These are phyloP conservation scores for Drosophila putrida DNA, from an alignment of 2,888 invertebrate genomes.

Conservation along the genomic window DNA sequence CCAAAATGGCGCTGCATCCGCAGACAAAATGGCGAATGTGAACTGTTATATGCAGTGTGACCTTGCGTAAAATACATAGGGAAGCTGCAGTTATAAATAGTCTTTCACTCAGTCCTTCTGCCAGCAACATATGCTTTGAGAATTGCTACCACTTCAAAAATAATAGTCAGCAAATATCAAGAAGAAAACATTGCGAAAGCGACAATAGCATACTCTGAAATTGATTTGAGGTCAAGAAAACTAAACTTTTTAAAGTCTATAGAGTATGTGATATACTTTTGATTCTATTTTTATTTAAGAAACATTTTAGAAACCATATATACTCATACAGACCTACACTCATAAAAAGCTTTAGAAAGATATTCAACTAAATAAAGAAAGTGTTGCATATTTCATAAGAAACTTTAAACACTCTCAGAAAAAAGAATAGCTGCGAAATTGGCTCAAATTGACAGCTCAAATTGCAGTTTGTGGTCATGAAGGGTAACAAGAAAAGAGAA, in stretches of 20 bases:
- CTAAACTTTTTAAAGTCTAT: neutral
- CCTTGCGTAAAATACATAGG: slow-evolving; percentile 44
- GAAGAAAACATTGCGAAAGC: neutral
- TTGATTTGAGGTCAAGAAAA: no score
- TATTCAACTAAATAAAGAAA: neutral
- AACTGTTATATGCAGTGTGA: slow-evolving; percentile 32
- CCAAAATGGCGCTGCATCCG: slow-evolving; percentile 43
- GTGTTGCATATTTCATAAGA: no score
- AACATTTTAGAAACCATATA: no score
- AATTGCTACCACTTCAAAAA: slow-evolving; percentile 27
- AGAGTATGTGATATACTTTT: no score
- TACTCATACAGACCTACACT: no score
- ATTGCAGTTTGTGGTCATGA: slow-evolving; percentile 31
- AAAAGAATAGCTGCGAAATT: slow-evolving; percentile 18
- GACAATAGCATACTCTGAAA: slow-evolving; percentile 2
- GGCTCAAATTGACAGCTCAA: slow-evolving; percentile 47
- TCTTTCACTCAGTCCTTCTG: slow-evolving; percentile 39
- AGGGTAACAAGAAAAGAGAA: slow-evolving; percentile 6
- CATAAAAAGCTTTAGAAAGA: neutral
- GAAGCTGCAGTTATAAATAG: slow-evolving; percentile 52
- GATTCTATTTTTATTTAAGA: no score
- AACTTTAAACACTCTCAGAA: neutral
- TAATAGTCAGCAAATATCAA: slow-evolving; percentile 26
- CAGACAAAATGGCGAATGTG: slow-evolving; percentile 36
- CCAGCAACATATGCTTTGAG: slow-evolving; percentile 51